phyloP scores from a whole-genome alignment of 1,140 invertebrate species.

The Pogonomyrmex californicus region DNA sequence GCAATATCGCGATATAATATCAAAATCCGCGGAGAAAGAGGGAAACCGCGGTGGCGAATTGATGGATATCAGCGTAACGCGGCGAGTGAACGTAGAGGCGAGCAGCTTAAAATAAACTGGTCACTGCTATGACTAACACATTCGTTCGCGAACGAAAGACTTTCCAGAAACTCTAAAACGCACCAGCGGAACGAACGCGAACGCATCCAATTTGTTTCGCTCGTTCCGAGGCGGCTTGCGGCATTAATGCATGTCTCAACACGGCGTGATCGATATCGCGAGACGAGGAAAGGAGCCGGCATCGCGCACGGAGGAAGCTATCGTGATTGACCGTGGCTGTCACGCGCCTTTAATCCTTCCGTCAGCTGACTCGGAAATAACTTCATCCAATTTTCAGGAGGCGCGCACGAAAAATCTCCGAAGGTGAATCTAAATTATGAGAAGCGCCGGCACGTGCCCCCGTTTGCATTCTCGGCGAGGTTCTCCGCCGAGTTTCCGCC shows the following conservation, averaged over 20 bases:
- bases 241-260: slow-evolving; percentile 66
- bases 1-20: neutral
- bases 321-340: neutral
- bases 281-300: slow-evolving; percentile 17
- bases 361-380: slow-evolving; percentile 1
- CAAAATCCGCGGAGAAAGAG: neutral
- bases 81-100: neutral
- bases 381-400: slow-evolving; percentile 23
- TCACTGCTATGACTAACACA: slow-evolving; percentile 45
- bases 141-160: slow-evolving; percentile 25
- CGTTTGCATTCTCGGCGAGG: neutral
- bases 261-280: slow-evolving; percentile 68
- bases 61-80: slow-evolving; percentile 1
- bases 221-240: slow-evolving; percentile 45
- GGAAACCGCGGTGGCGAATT: neutral
- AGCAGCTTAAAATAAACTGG: slow-evolving; percentile 52
- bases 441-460: neutral
- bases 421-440: neutral
- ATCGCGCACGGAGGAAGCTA: neutral
- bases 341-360: neutral
- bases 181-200: neutral
- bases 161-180: slow-evolving; percentile 61
- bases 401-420: neutral
- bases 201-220: slow-evolving; percentile 67
- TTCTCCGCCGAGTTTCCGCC: neutral